These are phyloP conservation scores for Apis dorsata DNA, from an alignment of 1,140 invertebrate genomes.

Conservation along the genomic window DNA sequence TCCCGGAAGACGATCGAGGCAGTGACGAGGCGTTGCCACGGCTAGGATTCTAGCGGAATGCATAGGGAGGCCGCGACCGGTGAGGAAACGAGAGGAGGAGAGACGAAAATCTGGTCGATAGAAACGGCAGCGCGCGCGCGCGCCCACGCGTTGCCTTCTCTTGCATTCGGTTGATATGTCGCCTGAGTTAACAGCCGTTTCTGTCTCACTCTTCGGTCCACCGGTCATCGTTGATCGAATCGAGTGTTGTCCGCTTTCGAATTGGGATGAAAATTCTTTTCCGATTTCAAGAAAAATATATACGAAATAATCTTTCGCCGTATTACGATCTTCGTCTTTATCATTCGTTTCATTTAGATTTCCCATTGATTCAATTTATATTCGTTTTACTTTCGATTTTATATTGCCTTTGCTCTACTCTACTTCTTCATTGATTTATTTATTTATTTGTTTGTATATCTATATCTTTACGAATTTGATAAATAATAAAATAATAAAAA, in stretches of 20 bases:
- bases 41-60: constrained; percentile 42
- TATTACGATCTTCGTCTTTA: too few relatives aligned
- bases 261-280: too few relatives aligned
- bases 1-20: constrained; percentile 33
- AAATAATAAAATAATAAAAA: too few relatives aligned
- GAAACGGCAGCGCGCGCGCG: constrained; percentile 49
- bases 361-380: too few relatives aligned
- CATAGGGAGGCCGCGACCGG: not conserved
- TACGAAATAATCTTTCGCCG: too few relatives aligned
- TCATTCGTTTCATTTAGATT: too few relatives aligned
- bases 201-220: constrained; percentile 28
- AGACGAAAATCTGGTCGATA: constrained; percentile 68
- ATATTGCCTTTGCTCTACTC: too few relatives aligned
- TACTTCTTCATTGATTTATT: too few relatives aligned
- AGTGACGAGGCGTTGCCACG: constrained; percentile 55
- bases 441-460: too few relatives aligned
- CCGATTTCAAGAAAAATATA: too few relatives aligned
- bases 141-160: not conserved
- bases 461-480: too few relatives aligned
- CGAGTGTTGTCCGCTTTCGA: not conserved
- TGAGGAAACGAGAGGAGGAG: constrained; percentile 53
- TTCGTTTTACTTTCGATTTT: too few relatives aligned
- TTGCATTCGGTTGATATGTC: not conserved
- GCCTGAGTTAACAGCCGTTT: constrained; percentile 20
- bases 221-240: not conserved